Evolutionary conservation across 2,797 vertebrate species (phyloP).

Genomic region (Sebastes flavidus): DNA sequence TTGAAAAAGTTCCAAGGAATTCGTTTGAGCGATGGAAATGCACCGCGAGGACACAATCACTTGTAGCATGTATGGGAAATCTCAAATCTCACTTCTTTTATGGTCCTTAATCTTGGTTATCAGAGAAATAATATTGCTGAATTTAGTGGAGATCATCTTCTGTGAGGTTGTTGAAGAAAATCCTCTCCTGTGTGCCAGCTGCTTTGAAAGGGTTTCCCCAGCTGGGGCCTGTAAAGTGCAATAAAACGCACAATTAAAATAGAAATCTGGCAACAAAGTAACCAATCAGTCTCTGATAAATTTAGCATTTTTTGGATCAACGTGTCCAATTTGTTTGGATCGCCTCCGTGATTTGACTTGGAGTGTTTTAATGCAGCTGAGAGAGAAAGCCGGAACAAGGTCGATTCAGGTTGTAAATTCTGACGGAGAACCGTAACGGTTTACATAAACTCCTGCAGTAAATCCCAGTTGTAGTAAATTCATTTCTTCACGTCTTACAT

Average conservation of each 20-base stretch:
- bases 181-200: not conserved
- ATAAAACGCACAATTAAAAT: not conserved
- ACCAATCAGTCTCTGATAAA: not conserved
- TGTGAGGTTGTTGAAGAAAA: not conserved
- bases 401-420: not conserved
- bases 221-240: conserved; percentile 17
- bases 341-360: not conserved
- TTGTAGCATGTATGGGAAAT: not conserved
- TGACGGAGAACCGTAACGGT: not conserved
- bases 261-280: not conserved
- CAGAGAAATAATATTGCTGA: not conserved
- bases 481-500: not conserved
- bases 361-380: not conserved
- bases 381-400: not conserved
- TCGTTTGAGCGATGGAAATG: not conserved
- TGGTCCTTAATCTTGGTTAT: not conserved
- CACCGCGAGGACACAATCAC: not conserved
- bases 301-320: not conserved
- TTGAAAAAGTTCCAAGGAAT: not conserved
- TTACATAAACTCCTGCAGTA: not conserved
- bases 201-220: not conserved
- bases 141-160: not conserved
- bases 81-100: not conserved
- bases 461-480: not conserved
- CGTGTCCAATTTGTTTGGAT: not conserved